Evolutionary conservation across 2,113 vertebrate species (phyloP), one percentile per base, ranked within the genome.

Genomic region (Macheiramphus alcinus): DNA sequence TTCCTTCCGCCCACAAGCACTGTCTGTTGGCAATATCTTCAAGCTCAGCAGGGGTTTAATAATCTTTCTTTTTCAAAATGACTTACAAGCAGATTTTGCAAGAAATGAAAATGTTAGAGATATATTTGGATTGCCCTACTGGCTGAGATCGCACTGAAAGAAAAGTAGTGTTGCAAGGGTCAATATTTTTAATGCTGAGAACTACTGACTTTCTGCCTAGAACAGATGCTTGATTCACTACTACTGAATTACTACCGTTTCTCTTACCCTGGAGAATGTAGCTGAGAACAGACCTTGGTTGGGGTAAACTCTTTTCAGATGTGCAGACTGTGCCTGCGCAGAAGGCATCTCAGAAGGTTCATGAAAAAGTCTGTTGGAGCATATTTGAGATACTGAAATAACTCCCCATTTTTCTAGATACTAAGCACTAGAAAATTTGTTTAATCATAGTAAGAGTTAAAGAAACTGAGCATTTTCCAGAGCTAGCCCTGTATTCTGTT

Each of bases 11-110:
- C 86, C 81, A 86, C 71, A 34, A 65, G 78, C 87, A 38, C 84
- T 94, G 86, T 11, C 86, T 95, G 91, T 56, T 85, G 84, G 62
- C 80, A 95, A 47, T 82, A 95, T 93, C 94, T 73, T 50, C 34
- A 40, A 72, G 81, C 94, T 87, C 94, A 94, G 96, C 93, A 86
- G 93, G 91, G 67, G 86, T 83, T 97, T 96, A 82, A 97, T 94
- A 95, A 93, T 91, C 78, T 94, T 96, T 59, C 84, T 85, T 93
- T 94, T 93, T 80, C 58, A 1, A 83, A 87, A 95, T 73, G 7
- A 90, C 86, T 96, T 97, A 82, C 70, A 91, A 97, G 84, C 47
- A 85, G 81, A 47, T 95, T 94, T 85, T 62, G 73, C 29, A 68
- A 95, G 89, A 53, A 91, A 91, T 76, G 38, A 88, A 97, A 96